phyloP scores from a whole-genome alignment of 2,113 vertebrate species.

The Stegastes partitus region DNA sequence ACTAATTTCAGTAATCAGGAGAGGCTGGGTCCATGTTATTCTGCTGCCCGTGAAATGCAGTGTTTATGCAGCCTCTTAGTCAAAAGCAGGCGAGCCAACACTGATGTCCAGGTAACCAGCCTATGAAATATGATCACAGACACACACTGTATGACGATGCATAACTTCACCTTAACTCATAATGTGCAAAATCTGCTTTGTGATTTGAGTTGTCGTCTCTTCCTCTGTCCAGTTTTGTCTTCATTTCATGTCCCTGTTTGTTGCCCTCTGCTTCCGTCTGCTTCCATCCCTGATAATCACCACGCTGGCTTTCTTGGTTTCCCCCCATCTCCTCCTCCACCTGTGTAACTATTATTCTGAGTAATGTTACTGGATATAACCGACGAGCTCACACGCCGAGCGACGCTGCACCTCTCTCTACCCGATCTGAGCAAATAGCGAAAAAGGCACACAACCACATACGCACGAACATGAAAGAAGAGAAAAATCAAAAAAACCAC shows the following conservation, averaged over 20 bases:
- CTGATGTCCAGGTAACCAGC: no score
- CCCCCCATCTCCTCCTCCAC: constrained; percentile 17
- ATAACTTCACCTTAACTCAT: no score
- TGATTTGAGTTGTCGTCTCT: neutral
- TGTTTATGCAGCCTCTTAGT: no score
- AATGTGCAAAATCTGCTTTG: no score
- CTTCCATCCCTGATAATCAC: constrained; percentile 22
- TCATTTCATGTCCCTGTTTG: constrained; percentile 10
- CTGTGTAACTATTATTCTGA: constrained; percentile 23
- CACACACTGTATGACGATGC: no score
- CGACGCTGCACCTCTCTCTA: constrained; percentile 19
- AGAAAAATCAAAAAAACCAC: neutral
- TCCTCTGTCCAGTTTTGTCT: constrained; percentile 2
- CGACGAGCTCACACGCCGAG: no score
- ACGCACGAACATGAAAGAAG: neutral
- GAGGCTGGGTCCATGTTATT: no score
- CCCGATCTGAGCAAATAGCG: constrained; percentile 31
- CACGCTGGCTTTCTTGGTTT: constrained; percentile 19
- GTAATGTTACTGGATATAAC: constrained; percentile 36
- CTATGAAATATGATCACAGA: no score
- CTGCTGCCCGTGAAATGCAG: no score
- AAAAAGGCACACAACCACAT: constrained; percentile 7
- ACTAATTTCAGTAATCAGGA: no score
- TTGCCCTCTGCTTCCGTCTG: constrained; percentile 29
- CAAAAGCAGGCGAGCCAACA: no score